phyloP scores from a whole-genome alignment of 1,140 invertebrate species.

The Octopus sinensis region DNA sequence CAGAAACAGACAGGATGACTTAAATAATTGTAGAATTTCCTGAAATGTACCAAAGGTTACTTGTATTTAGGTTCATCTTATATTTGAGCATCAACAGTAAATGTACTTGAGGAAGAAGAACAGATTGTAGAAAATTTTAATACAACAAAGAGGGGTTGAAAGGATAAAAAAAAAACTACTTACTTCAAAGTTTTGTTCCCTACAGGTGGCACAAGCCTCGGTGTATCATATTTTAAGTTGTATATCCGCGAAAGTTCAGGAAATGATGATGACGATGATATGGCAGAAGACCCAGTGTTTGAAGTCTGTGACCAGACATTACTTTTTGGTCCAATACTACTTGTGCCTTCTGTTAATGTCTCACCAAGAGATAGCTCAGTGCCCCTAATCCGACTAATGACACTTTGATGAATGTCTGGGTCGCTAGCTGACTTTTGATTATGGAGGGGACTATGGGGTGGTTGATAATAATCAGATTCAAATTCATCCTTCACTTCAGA shows the following conservation, averaged over 20 bases:
- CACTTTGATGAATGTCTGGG: slow-evolving; percentile 37
- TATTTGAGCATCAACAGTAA: too few relatives aligned
- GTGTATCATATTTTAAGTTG: slow-evolving; percentile 28
- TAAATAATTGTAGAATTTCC: too few relatives aligned
- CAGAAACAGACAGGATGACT: too few relatives aligned
- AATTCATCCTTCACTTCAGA: slow-evolving; percentile 2
- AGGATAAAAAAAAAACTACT: neutral
- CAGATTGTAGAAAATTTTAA: too few relatives aligned
- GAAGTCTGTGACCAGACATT: neutral
- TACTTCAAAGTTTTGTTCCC: slow-evolving; percentile 40
- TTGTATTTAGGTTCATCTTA: too few relatives aligned
- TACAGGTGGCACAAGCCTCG: slow-evolving; percentile 50
- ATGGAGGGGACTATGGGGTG: slow-evolving; percentile 20
- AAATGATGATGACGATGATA: slow-evolving; percentile 43
- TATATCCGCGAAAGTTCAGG: slow-evolving; percentile 45
- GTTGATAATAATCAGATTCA: slow-evolving; percentile 2
- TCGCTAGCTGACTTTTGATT: slow-evolving; percentile 41
- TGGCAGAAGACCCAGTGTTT: neutral
- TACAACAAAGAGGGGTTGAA: too few relatives aligned
- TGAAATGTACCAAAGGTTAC: too few relatives aligned
- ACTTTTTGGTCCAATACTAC: neutral
- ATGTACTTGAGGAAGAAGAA: too few relatives aligned
- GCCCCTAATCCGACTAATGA: slow-evolving; percentile 16
- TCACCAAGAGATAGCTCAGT: neutral
- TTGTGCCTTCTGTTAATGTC: neutral